Evolutionary conservation across 2,113 vertebrate species (phyloP).

Genomic region (Antigone vipio): DNA sequence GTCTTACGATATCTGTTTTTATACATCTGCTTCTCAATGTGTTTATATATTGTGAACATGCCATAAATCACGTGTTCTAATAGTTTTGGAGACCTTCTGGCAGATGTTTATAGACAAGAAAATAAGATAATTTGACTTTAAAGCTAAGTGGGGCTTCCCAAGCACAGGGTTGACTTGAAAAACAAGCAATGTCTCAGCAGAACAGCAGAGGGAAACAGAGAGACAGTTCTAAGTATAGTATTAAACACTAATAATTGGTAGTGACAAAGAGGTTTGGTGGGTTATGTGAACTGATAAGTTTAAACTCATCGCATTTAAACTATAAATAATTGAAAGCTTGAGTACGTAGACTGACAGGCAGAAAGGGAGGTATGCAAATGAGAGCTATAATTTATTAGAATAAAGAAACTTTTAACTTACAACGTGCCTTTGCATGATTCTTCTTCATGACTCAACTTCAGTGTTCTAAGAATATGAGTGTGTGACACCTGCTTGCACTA

Average conservation of each 20-base stretch:
- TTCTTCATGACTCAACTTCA: not conserved
- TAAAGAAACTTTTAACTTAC: not conserved
- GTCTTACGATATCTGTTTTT: not conserved
- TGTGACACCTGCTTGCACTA: not conserved
- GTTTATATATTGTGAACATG: not conserved
- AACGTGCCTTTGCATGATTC: not conserved
- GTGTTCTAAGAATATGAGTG: not conserved
- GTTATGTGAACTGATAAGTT: not conserved
- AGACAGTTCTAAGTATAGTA: not conserved
- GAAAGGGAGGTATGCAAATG: not conserved
- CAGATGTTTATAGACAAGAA: not conserved
- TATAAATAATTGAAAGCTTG: not conserved
- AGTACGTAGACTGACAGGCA: not conserved
- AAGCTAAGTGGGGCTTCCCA: not conserved
- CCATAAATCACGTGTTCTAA: not conserved
- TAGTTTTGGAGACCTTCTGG: not conserved
- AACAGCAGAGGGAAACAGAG: constrained; percentile 59
- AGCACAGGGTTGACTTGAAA: not conserved
- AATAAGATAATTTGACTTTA: not conserved
- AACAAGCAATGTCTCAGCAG: not conserved
- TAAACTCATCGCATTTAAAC: not conserved
- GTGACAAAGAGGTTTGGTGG: not conserved
- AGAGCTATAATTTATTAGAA: not conserved
- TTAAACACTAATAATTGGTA: not conserved
- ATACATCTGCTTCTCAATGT: not conserved